Evolutionary conservation across 2,888 invertebrate species (phyloP).

Genomic region (Eupithecia subfuscata): DNA sequence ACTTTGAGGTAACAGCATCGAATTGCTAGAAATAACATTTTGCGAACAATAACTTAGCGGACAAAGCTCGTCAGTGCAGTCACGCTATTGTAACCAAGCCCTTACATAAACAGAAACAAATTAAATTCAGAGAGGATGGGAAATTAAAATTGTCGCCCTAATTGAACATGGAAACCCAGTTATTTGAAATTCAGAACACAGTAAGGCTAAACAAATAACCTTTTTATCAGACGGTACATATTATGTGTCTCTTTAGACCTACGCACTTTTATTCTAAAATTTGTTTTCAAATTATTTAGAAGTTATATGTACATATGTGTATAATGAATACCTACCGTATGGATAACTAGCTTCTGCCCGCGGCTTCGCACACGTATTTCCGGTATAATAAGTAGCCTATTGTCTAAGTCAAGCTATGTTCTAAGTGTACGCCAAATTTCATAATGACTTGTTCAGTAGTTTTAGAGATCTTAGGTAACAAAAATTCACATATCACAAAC

Average conservation of each 20-base stretch:
- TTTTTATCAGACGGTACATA: conserved; percentile 18
- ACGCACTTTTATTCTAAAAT: not conserved
- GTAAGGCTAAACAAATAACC: conserved; percentile 21
- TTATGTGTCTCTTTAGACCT: conserved; percentile 3
- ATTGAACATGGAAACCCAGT: conserved; percentile 42
- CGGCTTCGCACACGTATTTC: too few species aligned
- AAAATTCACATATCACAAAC: too few species aligned
- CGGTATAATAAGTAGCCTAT: too few species aligned
- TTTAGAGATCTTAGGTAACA: too few species aligned
- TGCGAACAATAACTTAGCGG: not conserved
- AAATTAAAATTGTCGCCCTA: conserved; percentile 44
- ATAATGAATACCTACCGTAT: too few species aligned
- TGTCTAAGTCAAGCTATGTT: too few species aligned
- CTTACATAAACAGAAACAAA: conserved; percentile 35
- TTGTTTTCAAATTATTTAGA: too few species aligned
- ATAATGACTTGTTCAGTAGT: too few species aligned
- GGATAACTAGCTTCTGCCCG: too few species aligned
- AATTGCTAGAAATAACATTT: not conserved
- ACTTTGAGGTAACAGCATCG: not conserved
- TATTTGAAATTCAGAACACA: conserved; percentile 39
- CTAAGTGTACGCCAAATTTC: too few species aligned
- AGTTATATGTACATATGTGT: too few species aligned
- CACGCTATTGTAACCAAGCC: conserved; percentile 3
- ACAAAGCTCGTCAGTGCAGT: not conserved
- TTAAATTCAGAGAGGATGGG: conserved; percentile 38